phyloP scores from a whole-genome alignment of 2,888 invertebrate genomes.

The Volucella inanis region DNA sequence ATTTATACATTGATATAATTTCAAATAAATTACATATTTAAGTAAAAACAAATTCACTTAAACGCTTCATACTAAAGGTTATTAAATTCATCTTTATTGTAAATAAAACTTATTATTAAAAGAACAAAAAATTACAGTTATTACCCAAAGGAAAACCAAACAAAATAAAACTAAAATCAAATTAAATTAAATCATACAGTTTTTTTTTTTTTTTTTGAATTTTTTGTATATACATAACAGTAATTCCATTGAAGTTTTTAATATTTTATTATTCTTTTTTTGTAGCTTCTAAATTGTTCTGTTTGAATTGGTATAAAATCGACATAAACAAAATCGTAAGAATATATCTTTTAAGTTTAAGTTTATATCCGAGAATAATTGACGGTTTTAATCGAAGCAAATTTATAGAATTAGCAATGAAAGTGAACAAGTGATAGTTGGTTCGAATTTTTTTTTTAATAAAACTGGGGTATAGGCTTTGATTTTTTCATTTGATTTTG shows the following conservation, averaged over 20 bases:
- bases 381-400: neutral
- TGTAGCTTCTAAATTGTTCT: conserved; percentile 22
- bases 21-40: conserved; percentile 61
- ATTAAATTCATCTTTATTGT: conserved; percentile 71
- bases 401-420: conserved; percentile 20
- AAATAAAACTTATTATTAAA: conserved; percentile 59
- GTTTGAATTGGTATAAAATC: conserved; percentile 20
- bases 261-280: conserved; percentile 26
- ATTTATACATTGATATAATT: conserved; percentile 69
- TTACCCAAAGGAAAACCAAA: conserved; percentile 56
- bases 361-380: too few species aligned
- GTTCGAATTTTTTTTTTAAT: neutral
- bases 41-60: conserved; percentile 71
- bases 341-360: too few species aligned
- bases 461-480: neutral
- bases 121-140: conserved; percentile 56
- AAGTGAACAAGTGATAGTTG: neutral
- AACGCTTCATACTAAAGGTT: conserved; percentile 72
- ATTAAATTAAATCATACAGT: conserved; percentile 62
- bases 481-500: neutral
- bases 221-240: conserved; percentile 56
- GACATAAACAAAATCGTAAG: conserved; percentile 40
- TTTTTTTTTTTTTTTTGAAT: conserved; percentile 26
- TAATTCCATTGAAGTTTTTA: conserved; percentile 33
- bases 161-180: conserved; percentile 48